Conservation (phyloP, 2,888 invertebrate genomes). For the Scaptomyza parva region DNA sequence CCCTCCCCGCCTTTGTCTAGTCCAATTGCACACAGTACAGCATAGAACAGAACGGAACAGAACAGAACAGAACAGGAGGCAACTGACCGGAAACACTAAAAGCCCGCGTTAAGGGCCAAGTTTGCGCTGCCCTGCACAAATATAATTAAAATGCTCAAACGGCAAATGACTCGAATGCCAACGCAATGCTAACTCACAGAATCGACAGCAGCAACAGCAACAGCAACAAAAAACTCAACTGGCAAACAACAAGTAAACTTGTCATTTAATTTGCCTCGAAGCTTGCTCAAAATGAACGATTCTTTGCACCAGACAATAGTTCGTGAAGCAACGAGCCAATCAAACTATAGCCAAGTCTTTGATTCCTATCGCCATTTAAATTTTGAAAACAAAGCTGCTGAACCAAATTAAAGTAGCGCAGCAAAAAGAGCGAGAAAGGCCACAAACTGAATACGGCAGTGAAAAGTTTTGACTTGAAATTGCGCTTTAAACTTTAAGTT, state of each 20-base stretch:
- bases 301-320: conserved; percentile 23
- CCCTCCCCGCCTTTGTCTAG: neutral
- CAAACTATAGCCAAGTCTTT: conserved; percentile 27
- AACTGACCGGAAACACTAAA: conserved; percentile 74
- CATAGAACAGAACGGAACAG: conserved; percentile 54
- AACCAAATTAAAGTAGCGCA: conserved; percentile 39
- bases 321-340: neutral
- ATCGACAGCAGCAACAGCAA: conserved; percentile 9
- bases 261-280: conserved; percentile 69
- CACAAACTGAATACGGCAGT: neutral
- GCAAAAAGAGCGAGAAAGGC: neutral
- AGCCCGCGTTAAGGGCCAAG: conserved; percentile 39
- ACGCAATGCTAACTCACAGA: conserved; percentile 23
- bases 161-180: conserved; percentile 56
- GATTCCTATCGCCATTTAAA: conserved; percentile 47
- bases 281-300: conserved; percentile 55
- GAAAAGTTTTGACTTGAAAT: neutral
- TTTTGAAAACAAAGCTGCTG: conserved; percentile 22
- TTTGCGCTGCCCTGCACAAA: conserved; percentile 69
- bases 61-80: conserved; percentile 50
- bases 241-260: conserved; percentile 60
- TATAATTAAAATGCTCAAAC: conserved; percentile 74
- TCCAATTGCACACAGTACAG: neutral
- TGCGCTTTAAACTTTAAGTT: too few species aligned
- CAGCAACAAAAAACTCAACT: conserved; percentile 21